Percentiles rank a stretch among this genome's conserved stretches.
These are phyloP conservation scores for Lagodon rhomboides DNA, from an alignment of 2,797 vertebrate species.

Conservation along the genomic window DNA sequence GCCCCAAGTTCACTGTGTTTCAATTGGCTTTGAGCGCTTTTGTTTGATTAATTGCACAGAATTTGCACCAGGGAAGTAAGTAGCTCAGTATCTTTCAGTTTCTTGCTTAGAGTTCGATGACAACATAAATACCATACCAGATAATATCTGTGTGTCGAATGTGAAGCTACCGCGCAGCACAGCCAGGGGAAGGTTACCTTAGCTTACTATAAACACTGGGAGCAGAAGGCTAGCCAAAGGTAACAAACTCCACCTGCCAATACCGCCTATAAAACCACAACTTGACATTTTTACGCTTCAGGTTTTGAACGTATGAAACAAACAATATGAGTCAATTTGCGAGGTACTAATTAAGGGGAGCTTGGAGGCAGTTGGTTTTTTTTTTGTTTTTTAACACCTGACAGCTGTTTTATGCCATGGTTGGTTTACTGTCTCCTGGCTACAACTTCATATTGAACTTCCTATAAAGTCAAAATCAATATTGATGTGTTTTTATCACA, in stretches of 20 bases:
- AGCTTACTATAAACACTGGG: not conserved
- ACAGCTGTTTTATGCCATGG: not conserved
- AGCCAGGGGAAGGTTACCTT: not conserved
- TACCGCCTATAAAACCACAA: not conserved
- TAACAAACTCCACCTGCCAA: not conserved
- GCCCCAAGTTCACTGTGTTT: not conserved
- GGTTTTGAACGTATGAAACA: not conserved
- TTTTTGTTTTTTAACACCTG: not conserved
- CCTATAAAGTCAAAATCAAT: no score
- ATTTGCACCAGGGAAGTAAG: not conserved
- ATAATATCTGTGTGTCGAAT: not conserved
- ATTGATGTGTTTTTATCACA: no score
- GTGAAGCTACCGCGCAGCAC: not conserved
- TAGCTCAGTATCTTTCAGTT: not conserved
- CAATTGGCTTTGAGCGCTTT: not conserved
- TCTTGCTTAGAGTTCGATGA: not conserved
- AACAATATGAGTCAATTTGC: not conserved
- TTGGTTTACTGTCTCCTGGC: not conserved
- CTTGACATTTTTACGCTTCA: not conserved
- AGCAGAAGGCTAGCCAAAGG: not conserved
- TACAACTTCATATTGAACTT: not conserved
- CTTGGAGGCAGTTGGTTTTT: not conserved
- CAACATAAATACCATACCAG: not conserved
- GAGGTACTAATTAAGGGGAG: not conserved
- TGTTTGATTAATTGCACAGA: not conserved